phyloP scores from a whole-genome alignment of 53 echinoderm and acorn worm genomes.

The Holothuria leucospilota region DNA sequence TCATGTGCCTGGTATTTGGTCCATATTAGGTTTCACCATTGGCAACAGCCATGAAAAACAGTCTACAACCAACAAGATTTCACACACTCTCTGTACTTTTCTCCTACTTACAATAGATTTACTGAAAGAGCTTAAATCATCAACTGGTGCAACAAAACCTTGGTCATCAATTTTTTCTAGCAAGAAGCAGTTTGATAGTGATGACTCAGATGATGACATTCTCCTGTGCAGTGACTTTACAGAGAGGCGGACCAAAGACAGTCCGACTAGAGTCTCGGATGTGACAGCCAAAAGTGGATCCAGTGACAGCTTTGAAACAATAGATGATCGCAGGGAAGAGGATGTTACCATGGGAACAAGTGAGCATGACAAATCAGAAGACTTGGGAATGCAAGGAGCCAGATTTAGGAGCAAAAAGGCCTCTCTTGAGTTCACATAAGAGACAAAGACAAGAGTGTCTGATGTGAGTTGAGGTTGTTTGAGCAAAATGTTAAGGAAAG shows the following conservation, averaged over 20 bases:
- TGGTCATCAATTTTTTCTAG: background rate
- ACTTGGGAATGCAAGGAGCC: background rate
- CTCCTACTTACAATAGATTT: background rate
- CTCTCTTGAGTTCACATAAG: background rate
- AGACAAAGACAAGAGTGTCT: too few relatives aligned
- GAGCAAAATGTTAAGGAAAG: too few relatives aligned
- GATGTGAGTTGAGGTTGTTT: too few relatives aligned
- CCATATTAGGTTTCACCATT: too few relatives aligned
- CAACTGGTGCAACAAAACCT: background rate
- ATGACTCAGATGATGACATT: constrained; percentile 4
- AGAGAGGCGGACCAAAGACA: too few relatives aligned
- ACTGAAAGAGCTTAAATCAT: constrained; percentile 15
- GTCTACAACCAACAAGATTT: too few relatives aligned
- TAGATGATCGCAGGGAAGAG: constrained; percentile 24
- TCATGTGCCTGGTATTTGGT: too few relatives aligned
- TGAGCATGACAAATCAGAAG: background rate
- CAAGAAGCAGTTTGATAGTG: background rate
- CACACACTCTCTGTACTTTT: too few relatives aligned
- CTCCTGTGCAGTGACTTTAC: background rate
- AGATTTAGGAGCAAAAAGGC: constrained; percentile 16
- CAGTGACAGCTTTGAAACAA: constrained; percentile 46
- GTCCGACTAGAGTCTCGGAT: background rate
- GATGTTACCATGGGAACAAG: background rate
- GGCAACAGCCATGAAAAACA: too few relatives aligned
- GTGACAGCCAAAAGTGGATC: constrained; percentile 23